These are phyloP conservation scores for Hippocampus abdominalis DNA, from an alignment of 2,113 vertebrate genomes.

Conservation along the genomic window DNA sequence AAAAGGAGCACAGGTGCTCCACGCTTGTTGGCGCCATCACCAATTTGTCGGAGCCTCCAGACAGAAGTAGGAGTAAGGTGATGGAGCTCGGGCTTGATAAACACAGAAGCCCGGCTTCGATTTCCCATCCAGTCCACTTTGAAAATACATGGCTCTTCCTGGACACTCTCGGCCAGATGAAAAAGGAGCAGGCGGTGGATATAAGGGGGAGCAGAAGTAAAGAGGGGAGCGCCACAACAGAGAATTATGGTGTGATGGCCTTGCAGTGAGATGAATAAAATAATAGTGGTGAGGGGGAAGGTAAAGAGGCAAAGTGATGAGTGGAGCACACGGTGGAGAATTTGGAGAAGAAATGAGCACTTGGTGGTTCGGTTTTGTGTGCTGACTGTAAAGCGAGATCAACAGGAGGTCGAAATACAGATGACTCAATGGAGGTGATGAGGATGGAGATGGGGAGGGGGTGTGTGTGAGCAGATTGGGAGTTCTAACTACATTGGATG, in stretches of 20 bases:
- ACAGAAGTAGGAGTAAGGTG: conserved; percentile 73
- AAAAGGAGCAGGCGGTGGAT: conserved; percentile 2
- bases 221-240: conserved; percentile 31
- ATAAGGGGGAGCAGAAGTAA: background rate
- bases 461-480: background rate
- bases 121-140: conserved; percentile 80
- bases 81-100: conserved; percentile 79
- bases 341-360: conserved; percentile 21
- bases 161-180: conserved; percentile 46
- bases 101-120: conserved; percentile 76
- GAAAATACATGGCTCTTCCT: conserved; percentile 75
- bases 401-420: background rate
- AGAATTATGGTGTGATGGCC: conserved; percentile 49
- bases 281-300: conserved; percentile 29
- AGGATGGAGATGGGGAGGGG: background rate
- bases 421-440: background rate
- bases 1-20: conserved; percentile 55
- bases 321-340: conserved; percentile 5
- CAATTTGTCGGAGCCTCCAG: conserved; percentile 65
- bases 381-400: conserved; percentile 15
- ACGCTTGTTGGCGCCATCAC: conserved; percentile 69
- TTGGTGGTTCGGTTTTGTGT: conserved; percentile 19
- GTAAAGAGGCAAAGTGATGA: conserved; percentile 18
- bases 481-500: background rate
- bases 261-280: conserved; percentile 31